Base-by-base conservation (phyloP, 1,140 invertebrate species). In the Atta texana region DNA sequence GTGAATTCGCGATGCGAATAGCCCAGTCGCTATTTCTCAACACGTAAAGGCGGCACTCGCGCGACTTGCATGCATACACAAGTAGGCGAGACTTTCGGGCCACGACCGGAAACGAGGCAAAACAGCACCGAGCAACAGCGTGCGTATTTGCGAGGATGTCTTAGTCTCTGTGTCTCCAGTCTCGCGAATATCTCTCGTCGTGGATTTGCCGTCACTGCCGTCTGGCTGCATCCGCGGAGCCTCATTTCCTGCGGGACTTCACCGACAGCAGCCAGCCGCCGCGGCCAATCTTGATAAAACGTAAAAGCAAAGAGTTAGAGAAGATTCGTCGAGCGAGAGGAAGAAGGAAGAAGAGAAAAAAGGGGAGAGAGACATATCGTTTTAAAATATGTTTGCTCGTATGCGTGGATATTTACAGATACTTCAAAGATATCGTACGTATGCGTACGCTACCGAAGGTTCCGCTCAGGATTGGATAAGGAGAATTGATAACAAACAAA, bases 401-500 rank as follows among this genome's bases (percentile, higher is more conserved):
- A 88, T 88, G 87, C 88, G 31, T 49, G 86, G 89, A 93, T 94
- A 92, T 95, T 95, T 95, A 92, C 92, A 91, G 91, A 94, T 91
- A 94, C 93, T 94, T 93, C 91, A 93, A 91, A 94, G 92, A 93
- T 93, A 91, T 90, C 89, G 78, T 51, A 34, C 31, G 31, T 34
- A 34, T 34, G 63, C 57, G 44, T 64, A 24, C 59, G 71, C 69
- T 71, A 71, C 34, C 59, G 77, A 87, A 78, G 57, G 68, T 72
- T 66, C 49, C 80, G 51, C n/a, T 10, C 44, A 31, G 75, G 77
- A 90, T 89, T 78, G 87, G 86, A 71, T 90, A 74, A 88, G 87
- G 75, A 84, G 86, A 92, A 94, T 94, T 92, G 94, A 95, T 94
- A 91, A 94, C 92, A 94, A 94, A 94, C 92, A 93, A 90, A 93